These are phyloP conservation scores for Todus mexicanus DNA, from an alignment of 2,797 vertebrate genomes.

Conservation along the genomic window DNA sequence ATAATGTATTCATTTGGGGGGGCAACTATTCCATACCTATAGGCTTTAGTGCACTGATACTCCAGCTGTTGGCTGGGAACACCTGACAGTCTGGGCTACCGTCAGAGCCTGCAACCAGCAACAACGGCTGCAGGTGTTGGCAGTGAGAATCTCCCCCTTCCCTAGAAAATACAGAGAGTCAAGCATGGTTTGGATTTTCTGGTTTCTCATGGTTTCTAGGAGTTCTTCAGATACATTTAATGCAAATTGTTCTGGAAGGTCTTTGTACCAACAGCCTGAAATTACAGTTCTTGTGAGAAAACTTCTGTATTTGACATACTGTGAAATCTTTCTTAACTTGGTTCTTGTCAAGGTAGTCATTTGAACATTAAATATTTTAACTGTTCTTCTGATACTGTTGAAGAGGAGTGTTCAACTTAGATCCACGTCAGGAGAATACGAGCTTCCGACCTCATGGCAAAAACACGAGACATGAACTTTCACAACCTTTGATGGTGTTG, in stretches of 20 bases:
- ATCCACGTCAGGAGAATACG: fast-evolving
- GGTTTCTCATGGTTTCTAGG: fast-evolving
- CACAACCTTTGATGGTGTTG: fast-evolving
- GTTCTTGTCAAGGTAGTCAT: not conserved
- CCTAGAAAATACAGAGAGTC: fast-evolving
- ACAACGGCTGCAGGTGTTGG: not conserved
- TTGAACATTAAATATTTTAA: not conserved
- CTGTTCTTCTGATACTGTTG: not conserved
- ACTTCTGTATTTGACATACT: too few species aligned
- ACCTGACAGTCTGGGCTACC: not conserved
- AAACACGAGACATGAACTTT: not conserved
- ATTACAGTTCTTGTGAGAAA: not conserved
- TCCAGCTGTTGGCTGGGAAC: not conserved
- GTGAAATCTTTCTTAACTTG: not conserved
- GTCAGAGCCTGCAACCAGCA: not conserved
- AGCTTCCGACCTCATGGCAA: not conserved
- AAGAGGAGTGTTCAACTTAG: not conserved
- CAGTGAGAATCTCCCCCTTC: not conserved
- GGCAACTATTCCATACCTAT: not conserved
- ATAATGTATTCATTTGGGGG: not conserved
- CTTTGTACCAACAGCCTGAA: not conserved
- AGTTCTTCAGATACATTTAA: not conserved
- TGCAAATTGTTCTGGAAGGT: not conserved
- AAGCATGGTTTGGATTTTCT: fast-evolving
- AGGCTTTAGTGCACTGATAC: too few species aligned